Evolutionary conservation across 2,888 invertebrate species (phyloP).

Genomic region (Alloplasta piceator): DNA sequence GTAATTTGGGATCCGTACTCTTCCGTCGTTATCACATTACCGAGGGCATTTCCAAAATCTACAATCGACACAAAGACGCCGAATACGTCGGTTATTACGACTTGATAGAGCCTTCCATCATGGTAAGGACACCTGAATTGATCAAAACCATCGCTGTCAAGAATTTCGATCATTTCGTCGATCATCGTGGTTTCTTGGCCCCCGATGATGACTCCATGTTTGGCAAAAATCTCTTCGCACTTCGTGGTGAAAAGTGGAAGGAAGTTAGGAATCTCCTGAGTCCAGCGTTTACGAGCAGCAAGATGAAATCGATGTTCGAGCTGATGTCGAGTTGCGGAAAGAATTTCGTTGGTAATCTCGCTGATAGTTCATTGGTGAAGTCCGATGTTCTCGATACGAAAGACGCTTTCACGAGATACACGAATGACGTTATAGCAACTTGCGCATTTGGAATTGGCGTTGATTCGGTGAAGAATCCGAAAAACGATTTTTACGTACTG

Average conservation of each 20-base stretch:
- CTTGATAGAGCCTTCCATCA: no score
- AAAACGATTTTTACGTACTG: constrained; percentile 4
- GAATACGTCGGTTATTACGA: no score
- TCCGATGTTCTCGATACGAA: constrained; percentile 70
- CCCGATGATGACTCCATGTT: constrained; percentile 67
- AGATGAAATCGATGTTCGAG: constrained; percentile 84
- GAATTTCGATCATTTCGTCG: constrained; percentile 8
- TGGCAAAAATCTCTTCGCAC: constrained; percentile 65
- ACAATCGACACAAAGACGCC: no score
- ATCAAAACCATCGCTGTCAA: constrained; percentile 64
- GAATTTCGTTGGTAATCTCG: constrained; percentile 71
- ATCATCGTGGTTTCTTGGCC: constrained; percentile 57
- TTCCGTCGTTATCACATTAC: no score
- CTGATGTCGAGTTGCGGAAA: constrained; percentile 80
- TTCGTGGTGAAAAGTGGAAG: constrained; percentile 83
- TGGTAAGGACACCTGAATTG: no score
- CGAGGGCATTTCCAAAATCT: no score
- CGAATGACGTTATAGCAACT: constrained; percentile 47
- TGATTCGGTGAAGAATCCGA: constrained; percentile 45
- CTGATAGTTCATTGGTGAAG: constrained; percentile 17
- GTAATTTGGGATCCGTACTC: no score
- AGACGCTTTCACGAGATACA: constrained; percentile 67
- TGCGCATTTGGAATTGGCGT: constrained; percentile 66
- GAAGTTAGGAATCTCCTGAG: constrained; percentile 84
- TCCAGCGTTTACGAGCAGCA: constrained; percentile 85